Percentiles rank a stretch among this genome's conserved stretches.
phyloP scores from a whole-genome alignment of 2,888 invertebrate species.

The Kuschelorhynchus macadamiae region DNA sequence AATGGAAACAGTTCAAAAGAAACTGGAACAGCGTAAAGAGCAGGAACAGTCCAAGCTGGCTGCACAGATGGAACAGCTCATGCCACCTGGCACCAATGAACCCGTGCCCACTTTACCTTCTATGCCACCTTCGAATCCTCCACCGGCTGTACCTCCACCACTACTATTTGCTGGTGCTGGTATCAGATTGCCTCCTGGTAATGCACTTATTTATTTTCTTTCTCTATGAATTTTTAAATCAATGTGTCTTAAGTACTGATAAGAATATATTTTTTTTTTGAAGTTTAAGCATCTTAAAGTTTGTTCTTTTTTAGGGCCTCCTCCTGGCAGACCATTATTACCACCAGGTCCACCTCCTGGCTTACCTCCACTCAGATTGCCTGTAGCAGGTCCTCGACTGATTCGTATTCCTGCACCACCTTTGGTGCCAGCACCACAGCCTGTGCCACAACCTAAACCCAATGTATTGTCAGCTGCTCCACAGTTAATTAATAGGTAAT shows the following conservation, averaged over 20 bases:
- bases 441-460: slow-evolving; percentile 63
- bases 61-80: slow-evolving; percentile 59
- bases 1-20: slow-evolving; percentile 89
- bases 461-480: slow-evolving; percentile 88
- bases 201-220: neutral
- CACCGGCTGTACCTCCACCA: slow-evolving; percentile 68
- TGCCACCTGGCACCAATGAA: slow-evolving; percentile 64
- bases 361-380: slow-evolving; percentile 70
- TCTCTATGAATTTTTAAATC: too few species aligned
- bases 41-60: slow-evolving; percentile 51
- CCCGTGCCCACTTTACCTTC: slow-evolving; percentile 58
- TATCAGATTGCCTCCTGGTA: slow-evolving; percentile 65
- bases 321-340: slow-evolving; percentile 68
- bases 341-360: slow-evolving; percentile 75
- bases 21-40: slow-evolving; percentile 70
- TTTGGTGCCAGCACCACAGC: slow-evolving; percentile 48
- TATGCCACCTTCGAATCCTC: slow-evolving; percentile 61
- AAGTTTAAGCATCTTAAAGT: too few species aligned
- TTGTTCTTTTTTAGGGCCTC: slow-evolving; percentile 70
- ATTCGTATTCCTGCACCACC: slow-evolving; percentile 63
- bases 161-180: slow-evolving; percentile 59
- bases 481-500: slow-evolving; percentile 83
- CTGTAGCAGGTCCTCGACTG: slow-evolving; percentile 71
- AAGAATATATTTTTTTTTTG: too few species aligned
- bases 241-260: too few species aligned